phyloP scores from a whole-genome alignment of 2,888 invertebrate genomes.

The Adelphocoris suturalis region DNA sequence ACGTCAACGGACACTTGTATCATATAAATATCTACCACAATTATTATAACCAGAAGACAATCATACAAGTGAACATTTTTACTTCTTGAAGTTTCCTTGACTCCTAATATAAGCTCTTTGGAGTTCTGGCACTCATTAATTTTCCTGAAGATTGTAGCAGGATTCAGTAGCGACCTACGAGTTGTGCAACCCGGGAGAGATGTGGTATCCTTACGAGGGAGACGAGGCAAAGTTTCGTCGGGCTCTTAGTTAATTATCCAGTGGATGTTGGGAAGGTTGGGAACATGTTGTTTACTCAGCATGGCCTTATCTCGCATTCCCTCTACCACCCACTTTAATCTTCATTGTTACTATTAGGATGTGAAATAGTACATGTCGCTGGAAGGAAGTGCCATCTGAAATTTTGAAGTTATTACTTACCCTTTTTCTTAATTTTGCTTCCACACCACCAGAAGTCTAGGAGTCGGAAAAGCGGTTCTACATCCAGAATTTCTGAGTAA shows the following conservation, averaged over 20 bases:
- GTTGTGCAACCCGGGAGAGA: neutral
- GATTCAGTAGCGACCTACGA: neutral
- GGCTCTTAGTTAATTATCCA: slow-evolving; percentile 56
- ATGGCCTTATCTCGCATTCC: slow-evolving; percentile 52
- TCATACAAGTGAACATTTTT: no score
- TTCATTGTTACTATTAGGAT: slow-evolving; percentile 60
- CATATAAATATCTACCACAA: no score
- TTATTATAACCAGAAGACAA: no score
- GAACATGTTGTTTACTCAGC: slow-evolving; percentile 59
- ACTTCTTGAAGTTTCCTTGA: no score
- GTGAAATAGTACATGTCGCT: slow-evolving; percentile 26
- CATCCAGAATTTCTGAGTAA: no score
- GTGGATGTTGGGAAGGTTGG: neutral
- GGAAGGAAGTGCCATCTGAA: slow-evolving; percentile 40
- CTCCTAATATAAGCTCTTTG: no score
- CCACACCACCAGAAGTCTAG: no score
- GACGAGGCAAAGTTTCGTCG: slow-evolving; percentile 18
- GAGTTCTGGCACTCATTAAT: no score
- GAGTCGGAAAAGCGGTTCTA: no score
- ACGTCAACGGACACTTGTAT: no score
- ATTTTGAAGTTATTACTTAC: slow-evolving; percentile 11
- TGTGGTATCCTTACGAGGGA: neutral
- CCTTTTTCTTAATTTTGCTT: no score
- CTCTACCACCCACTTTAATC: slow-evolving; percentile 53
- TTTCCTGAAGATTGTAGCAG: no score